Evolutionary conservation across 2,888 invertebrate genomes (phyloP), one percentile per base, ranked within the genome.

Genomic region (Brachyopa scutellaris): DNA sequence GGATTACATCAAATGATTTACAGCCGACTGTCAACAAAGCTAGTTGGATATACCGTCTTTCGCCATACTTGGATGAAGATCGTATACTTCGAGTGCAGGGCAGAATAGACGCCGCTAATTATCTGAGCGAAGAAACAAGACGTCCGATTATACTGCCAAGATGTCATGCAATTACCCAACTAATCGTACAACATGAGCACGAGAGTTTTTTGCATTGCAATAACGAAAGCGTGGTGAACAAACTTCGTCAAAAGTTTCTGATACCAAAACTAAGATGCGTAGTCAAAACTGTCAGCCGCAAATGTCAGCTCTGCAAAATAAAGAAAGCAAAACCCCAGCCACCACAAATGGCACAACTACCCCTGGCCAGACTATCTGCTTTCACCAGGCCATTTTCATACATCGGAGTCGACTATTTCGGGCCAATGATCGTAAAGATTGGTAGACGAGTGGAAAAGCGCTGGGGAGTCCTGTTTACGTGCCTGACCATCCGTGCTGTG

Each of bases 401-500:
- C n/a, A n/a, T n/a, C n/a, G n/a, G n/a, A n/a, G n/a, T n/a, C n/a
- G n/a, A n/a, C n/a, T n/a, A n/a, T n/a, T n/a, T n/a, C n/a, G n/a
- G n/a, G n/a, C n/a, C n/a, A n/a, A n/a, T n/a, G n/a, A n/a, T n/a
- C n/a, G 84, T 84, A 0, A 49, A 57, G 6, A 15, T 76, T 0
- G 84, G 74, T 6, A 15, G 73, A 31, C 59, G 33, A n/a, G 1
- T 7, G 0, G 57, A 62, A 49, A 77, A 77, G 29, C 33, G 57
- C 21, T 61, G 59, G 45, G 45, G 59, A 19, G 45, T 45, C 13
- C 11, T 59, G 5, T 59, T 59, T 17, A 42, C 31, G 13, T 29
- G 59, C 19, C 40, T 59, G 9, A 40, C 57, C 29, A 11, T 74
- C 9, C 84, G 77, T 0, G 80, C 80, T 0, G 57, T 85, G 1